phyloP scores from a whole-genome alignment of 2,888 invertebrate genomes.

The Mythimna ferrago region DNA sequence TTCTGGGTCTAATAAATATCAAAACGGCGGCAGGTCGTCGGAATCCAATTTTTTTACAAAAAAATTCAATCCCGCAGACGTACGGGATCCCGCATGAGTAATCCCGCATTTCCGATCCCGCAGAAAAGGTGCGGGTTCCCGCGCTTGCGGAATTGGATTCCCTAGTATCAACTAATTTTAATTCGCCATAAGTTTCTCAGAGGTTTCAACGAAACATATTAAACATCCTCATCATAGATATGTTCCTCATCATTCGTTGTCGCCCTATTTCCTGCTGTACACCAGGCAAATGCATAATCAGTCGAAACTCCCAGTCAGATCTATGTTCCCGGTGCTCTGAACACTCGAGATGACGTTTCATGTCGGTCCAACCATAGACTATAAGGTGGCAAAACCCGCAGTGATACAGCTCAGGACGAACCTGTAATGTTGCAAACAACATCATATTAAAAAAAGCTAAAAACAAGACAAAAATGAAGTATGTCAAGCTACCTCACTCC shows the following conservation, averaged over 20 bases:
- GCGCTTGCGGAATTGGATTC: no score
- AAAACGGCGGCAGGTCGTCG: no score
- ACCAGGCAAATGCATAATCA: slow-evolving; percentile 35
- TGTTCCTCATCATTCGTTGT: neutral
- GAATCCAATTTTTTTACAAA: no score
- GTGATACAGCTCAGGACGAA: slow-evolving; percentile 67
- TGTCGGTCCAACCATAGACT: slow-evolving; percentile 53
- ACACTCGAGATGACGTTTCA: slow-evolving; percentile 67
- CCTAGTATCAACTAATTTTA: neutral
- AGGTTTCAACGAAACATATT: slow-evolving; percentile 3
- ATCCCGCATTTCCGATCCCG: no score
- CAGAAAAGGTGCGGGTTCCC: no score
- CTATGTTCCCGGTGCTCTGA: slow-evolving; percentile 45
- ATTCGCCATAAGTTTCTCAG: neutral
- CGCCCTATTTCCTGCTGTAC: slow-evolving; percentile 4
- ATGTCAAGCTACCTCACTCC: no score
- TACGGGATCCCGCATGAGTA: no score
- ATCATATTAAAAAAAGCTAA: neutral
- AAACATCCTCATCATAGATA: neutral
- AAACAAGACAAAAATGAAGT: no score
- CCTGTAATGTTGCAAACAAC: slow-evolving; percentile 6
- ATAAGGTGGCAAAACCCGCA: slow-evolving; percentile 75
- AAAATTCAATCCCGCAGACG: no score
- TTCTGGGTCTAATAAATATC: no score
- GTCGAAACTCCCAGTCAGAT: slow-evolving; percentile 1